Conservation (phyloP, 2,113 vertebrate genomes). For the Corythaeola cristata region DNA sequence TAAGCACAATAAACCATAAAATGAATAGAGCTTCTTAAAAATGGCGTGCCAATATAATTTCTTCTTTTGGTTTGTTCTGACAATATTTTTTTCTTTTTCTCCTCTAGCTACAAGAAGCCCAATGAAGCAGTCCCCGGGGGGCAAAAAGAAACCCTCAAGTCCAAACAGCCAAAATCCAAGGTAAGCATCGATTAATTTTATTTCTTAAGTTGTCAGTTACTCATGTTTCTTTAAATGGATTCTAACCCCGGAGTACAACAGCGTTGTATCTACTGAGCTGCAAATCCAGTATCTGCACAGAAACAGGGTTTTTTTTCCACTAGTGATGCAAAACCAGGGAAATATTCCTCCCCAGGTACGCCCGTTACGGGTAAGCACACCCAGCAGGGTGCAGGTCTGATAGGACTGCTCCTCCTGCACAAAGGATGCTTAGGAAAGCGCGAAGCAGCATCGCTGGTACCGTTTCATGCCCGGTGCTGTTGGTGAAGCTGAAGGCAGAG, state of each 20-base stretch:
- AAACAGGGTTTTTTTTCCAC: not conserved
- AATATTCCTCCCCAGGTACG: not conserved
- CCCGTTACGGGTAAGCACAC: not conserved
- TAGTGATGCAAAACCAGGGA: not conserved
- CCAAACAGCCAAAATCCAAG: not conserved
- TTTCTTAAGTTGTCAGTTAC: not conserved
- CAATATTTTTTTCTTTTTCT: not conserved
- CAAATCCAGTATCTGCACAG: not conserved
- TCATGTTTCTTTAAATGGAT: not conserved
- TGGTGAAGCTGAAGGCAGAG: not conserved
- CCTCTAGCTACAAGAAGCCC: not conserved
- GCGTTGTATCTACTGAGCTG: not conserved
- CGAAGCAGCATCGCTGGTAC: not conserved
- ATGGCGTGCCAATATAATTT: not conserved
- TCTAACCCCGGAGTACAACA: not conserved
- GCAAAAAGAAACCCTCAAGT: not conserved
- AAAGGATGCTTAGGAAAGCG: not conserved
- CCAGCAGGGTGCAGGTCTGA: accelerated
- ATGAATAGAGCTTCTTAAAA: not conserved
- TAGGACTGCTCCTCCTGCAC: not conserved
- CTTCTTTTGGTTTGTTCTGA: not conserved
- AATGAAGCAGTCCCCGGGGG: not conserved
- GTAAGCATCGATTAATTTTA: not conserved
- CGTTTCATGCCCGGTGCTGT: not conserved
- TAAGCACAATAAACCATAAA: not conserved